Evolutionary conservation across 2,797 vertebrate genomes (phyloP).

Genomic region (Gorsachius magnificus): DNA sequence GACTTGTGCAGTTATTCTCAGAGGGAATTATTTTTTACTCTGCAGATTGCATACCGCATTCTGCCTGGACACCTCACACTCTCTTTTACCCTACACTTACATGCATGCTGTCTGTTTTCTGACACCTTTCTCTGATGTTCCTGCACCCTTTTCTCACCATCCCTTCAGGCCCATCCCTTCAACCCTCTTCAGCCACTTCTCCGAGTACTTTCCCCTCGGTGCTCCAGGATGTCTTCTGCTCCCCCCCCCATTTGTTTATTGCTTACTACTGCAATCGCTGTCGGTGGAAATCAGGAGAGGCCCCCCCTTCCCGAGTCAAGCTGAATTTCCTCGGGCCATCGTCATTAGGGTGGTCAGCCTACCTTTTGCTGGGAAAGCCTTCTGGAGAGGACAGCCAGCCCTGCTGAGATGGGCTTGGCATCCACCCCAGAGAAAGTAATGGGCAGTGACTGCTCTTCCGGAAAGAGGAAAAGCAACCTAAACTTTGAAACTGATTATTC

Average conservation of each 20-base stretch:
- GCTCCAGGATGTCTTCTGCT: background rate
- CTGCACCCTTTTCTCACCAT: background rate
- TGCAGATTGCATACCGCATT: background rate
- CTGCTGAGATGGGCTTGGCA: background rate
- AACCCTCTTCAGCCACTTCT: background rate
- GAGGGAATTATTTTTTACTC: background rate
- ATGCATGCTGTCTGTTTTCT: background rate
- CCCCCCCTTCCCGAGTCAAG: background rate
- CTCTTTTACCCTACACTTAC: background rate
- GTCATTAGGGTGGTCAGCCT: background rate
- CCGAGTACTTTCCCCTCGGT: background rate
- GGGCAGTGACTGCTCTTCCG: background rate
- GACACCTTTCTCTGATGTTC: background rate
- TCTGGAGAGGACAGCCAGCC: background rate
- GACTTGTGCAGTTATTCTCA: background rate
- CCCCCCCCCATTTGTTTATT: background rate
- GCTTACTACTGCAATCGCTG: background rate
- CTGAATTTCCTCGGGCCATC: constrained; percentile 8
- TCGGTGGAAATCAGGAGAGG: background rate
- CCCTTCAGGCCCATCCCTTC: background rate
- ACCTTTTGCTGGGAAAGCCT: background rate
- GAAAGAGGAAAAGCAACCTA: background rate
- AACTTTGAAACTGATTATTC: background rate
- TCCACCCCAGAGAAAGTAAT: fast-evolving
- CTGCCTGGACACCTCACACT: background rate